These are phyloP conservation scores for Podiceps cristatus DNA, from an alignment of 2,113 vertebrate genomes.

Conservation along the genomic window DNA sequence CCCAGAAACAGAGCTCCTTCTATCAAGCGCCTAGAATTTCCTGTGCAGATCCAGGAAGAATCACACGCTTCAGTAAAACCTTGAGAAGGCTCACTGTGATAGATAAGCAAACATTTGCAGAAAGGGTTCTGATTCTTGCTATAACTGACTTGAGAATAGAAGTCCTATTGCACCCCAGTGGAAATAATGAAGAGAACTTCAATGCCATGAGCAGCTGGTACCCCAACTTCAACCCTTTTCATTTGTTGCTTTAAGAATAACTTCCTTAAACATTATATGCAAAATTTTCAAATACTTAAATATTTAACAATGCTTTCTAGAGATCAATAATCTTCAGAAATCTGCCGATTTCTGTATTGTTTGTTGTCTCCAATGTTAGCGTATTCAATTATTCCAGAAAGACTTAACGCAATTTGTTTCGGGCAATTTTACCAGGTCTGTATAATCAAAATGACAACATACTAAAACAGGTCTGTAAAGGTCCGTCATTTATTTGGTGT, in stretches of 20 bases:
- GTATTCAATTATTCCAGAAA: background rate
- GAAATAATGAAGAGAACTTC: background rate
- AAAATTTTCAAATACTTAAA: background rate
- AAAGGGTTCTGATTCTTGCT: background rate
- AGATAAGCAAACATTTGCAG: background rate
- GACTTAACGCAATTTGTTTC: background rate
- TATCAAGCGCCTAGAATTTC: background rate
- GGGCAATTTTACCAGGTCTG: background rate
- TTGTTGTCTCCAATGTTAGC: background rate
- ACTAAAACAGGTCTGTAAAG: background rate
- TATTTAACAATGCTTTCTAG: background rate
- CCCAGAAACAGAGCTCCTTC: background rate
- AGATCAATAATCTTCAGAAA: background rate
- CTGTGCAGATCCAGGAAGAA: background rate
- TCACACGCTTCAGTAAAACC: background rate
- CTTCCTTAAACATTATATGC: background rate
- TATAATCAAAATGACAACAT: background rate
- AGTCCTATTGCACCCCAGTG: background rate
- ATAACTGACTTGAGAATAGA: background rate
- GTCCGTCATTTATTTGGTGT: background rate
- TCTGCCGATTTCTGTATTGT: no score
- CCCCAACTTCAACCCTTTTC: background rate
- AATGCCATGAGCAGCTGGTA: fast-evolving
- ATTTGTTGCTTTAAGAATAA: background rate
- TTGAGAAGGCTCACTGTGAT: background rate